A percentile compares a stretch with the other conserved stretches of the same genome.
Conservation (phyloP, 2,888 invertebrate genomes). For the Apodemia mormo region DNA sequence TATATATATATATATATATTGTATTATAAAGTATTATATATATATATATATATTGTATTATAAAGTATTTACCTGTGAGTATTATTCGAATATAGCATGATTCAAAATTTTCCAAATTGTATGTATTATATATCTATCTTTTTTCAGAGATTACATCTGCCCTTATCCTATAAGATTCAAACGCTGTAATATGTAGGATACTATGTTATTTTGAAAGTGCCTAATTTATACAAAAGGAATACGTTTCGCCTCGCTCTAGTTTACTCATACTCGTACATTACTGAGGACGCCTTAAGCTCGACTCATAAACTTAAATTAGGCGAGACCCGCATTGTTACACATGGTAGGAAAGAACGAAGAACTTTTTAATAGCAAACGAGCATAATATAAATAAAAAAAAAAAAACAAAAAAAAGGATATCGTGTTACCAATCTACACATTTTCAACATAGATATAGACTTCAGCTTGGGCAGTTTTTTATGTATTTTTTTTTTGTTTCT, state of each 20-base stretch:
- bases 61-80: too few relatives aligned
- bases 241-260: slow-evolving; percentile 13
- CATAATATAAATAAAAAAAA: too few relatives aligned
- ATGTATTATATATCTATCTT: neutral
- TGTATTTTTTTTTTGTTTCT: too few relatives aligned
- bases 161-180: neutral
- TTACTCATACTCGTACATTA: slow-evolving; percentile 46
- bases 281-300: slow-evolving; percentile 51
- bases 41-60: too few relatives aligned
- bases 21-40: too few relatives aligned
- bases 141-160: neutral
- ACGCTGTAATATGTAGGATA: neutral
- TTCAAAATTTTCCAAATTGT: neutral
- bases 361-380: neutral
- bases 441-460: too few relatives aligned
- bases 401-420: too few relatives aligned
- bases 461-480: too few relatives aligned
- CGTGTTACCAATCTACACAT: too few relatives aligned
- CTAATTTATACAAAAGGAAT: slow-evolving; percentile 10
- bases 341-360: slow-evolving; percentile 31
- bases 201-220: neutral
- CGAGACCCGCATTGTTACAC: slow-evolving; percentile 46
- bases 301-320: slow-evolving; percentile 72
- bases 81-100: too few relatives aligned
- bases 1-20: too few relatives aligned